Evolutionary conservation across 2,888 invertebrate species (phyloP).

Genomic region (Drosophila vallismaia): DNA sequence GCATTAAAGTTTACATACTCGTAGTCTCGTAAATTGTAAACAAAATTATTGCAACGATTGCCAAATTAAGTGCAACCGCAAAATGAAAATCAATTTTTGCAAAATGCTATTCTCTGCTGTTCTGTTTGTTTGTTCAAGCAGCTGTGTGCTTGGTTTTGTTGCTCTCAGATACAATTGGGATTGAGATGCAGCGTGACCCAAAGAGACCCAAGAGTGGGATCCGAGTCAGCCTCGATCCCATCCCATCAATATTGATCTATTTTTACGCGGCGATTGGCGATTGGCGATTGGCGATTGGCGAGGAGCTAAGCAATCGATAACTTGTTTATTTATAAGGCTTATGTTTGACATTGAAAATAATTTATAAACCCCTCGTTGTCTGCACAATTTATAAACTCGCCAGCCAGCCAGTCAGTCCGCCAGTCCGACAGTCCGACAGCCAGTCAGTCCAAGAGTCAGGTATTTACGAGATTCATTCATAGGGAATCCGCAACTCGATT

Average conservation of each 20-base stretch:
- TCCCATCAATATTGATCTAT: slow-evolving; percentile 33
- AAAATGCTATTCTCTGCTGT: slow-evolving; percentile 51
- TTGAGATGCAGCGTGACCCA: slow-evolving; percentile 39
- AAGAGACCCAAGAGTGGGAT: slow-evolving; percentile 25
- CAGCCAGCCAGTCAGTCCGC: neutral
- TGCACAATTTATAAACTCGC: slow-evolving; percentile 67
- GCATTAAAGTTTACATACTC: slow-evolving; percentile 59
- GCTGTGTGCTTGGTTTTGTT: slow-evolving; percentile 21
- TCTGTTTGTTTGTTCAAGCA: slow-evolving; percentile 67
- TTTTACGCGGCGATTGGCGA: slow-evolving; percentile 34
- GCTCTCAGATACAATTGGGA: slow-evolving; percentile 12
- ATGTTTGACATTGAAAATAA: slow-evolving; percentile 82
- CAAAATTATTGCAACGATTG: slow-evolving; percentile 78
- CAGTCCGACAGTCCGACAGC: neutral
- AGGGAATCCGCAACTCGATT: slow-evolving; percentile 31
- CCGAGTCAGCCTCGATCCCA: slow-evolving; percentile 22
- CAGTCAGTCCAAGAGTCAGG: neutral
- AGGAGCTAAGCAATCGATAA: slow-evolving; percentile 24
- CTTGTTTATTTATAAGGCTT: slow-evolving; percentile 75
- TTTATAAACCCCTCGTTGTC: slow-evolving; percentile 76
- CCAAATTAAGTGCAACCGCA: slow-evolving; percentile 77
- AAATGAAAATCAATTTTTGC: slow-evolving; percentile 70
- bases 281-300: too few relatives aligned
- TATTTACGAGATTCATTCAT: slow-evolving; percentile 55
- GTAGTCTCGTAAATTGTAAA: slow-evolving; percentile 74